Evolutionary conservation across 2,888 invertebrate species (phyloP), one percentile per base, ranked within the genome.

Genomic region (Chalcosyrphus nemorum): DNA sequence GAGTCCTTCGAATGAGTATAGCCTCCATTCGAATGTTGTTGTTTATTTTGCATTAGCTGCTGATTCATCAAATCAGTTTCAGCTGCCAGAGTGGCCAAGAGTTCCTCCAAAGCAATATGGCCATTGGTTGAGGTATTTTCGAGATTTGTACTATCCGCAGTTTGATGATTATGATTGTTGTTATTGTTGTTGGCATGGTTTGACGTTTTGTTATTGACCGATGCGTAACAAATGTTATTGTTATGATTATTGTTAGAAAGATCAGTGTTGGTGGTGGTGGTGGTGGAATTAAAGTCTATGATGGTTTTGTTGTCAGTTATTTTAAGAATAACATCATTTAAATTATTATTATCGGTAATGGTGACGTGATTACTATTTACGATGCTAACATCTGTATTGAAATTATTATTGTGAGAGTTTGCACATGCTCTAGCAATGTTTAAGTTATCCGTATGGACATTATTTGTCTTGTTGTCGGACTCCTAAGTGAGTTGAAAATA

Each of bases 21-120:
- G n/a, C 13, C 52, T 29, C 54, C 70, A 59, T 47, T 78, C 7
- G 15, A 4, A 7, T 68, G 43, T n/a, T 52, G 27, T 24, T 52
- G 19, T 50, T 74, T 77, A 29, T 66, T 78, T 21, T 82, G 50
- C 9, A 35, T 47, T n/a, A 87, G 57, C 43, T 87, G 86, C 41
- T 81, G 84, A 80, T 87, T 80, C 84, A 87, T 86, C 21, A 86
- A 63, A 80, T 86, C 84, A 15, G 86, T 86, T 85, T 87, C 87
- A 52, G 75, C 81, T 9, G 87, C 86, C 72, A 87, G 81, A 21
- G 87, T 86, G 43, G 86, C 87, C 35, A 88, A 54, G 57, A 88
- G 86, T 70, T 76, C 80, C 74, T 88, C 87, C 87, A 88, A 82
- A 57, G 86, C 84, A 81, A 86, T 82, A 71, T 87, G 85, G 17